Base-by-base conservation (phyloP, 2,888 invertebrate species). In the Ischnus inquisitorius region DNA sequence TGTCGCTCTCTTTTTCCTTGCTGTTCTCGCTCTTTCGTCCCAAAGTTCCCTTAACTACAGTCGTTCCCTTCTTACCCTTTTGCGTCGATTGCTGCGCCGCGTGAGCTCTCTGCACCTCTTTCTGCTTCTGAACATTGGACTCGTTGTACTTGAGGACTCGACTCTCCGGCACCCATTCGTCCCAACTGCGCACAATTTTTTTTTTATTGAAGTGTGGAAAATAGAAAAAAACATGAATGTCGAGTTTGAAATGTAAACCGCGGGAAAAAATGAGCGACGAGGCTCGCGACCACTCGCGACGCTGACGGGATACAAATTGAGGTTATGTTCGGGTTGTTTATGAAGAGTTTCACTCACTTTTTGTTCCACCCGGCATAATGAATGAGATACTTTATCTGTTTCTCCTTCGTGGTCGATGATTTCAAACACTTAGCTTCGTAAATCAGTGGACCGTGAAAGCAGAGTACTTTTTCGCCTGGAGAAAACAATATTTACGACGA, bases 341-440 rank as follows among this genome's bases (percentile, higher is more conserved):
- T 54, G 60, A 12, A 75, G 51, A 75, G 25, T 54, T 43, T 19
- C 48, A 64, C 95, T 94, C 95, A 98, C 98, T 98, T 99, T 95
- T 99, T 99, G 93, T 98, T 99, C 99, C 99, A 99, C 1, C 99
- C 99, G 88, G 98, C 98, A 93, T 99, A 99, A 94, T 99, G 99
- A 87, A 99, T 98, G 83, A 98, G 96, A 94, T 99, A 99, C 91
- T 97, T 96, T 8, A 97, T 95, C 93, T 97, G 96, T 93, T 98
- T 98, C 88, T 98, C 98, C 93, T 97, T 98, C 2, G 96, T 96
- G 86, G 97, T 95, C 75, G 96, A 96, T 87, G 96, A 96, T 94
- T 98, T 98, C 34, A 99, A 95, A 92, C 98, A 98, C 96, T 99
- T 99, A 46, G 98, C 99, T 95, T 99, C 99, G 93, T 99, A 99